Conservation (phyloP, 2,113 vertebrate genomes). For the Gymnobelideus leadbeateri region DNA sequence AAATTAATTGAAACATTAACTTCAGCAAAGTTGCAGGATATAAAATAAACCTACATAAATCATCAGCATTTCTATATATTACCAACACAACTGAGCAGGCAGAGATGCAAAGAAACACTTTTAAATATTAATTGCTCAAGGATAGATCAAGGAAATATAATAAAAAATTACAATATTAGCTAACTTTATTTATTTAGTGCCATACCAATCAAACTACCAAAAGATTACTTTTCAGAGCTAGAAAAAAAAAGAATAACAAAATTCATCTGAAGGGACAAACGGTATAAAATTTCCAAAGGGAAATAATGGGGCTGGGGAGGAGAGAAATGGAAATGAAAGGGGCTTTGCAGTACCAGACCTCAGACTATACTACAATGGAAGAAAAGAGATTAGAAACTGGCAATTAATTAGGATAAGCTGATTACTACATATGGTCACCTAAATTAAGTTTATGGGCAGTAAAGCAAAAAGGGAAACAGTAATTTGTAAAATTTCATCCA, state of each 20-base stretch:
- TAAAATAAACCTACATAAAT: not conserved
- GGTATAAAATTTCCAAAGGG: not conserved
- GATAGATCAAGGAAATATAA: not conserved
- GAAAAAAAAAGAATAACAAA: not conserved
- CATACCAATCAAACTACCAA: not conserved
- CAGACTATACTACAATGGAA: not conserved
- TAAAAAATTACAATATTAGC: not conserved
- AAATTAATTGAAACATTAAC: not conserved
- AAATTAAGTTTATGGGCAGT: not conserved
- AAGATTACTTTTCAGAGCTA: not conserved
- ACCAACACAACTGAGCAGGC: not conserved
- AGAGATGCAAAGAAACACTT: not conserved
- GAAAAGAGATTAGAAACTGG: not conserved
- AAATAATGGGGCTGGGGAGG: not conserved
- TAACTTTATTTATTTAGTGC: not conserved
- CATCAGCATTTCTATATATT: not conserved
- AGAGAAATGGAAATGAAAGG: not conserved
- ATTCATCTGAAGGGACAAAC: not conserved
- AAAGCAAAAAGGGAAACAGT: not conserved
- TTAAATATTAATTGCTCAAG: not conserved
- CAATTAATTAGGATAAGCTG: not conserved
- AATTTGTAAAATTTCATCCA: not conserved
- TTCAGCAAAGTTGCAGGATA: constrained; percentile 1
- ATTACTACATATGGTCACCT: not conserved
- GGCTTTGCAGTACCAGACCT: not conserved